Evolutionary conservation across 2,888 invertebrate genomes (phyloP), one percentile per base, ranked within the genome.

Genomic region (Octonoba sinensis): DNA sequence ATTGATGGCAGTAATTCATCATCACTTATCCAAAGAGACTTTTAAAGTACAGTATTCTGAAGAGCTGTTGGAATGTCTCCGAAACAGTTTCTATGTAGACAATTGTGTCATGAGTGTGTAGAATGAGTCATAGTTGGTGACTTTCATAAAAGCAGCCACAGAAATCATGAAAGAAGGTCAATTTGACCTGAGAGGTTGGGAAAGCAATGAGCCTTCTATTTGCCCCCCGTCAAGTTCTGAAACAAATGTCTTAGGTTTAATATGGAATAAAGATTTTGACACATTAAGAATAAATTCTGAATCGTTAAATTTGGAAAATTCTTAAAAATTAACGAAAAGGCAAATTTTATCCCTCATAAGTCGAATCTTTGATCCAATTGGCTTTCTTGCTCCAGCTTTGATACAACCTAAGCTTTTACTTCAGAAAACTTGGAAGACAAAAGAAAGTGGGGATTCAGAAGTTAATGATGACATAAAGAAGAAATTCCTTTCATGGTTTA

Each of bases 391-490:
- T 57, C 22, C 6, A 51, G 51, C 20, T 57, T 57, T 57, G 18
- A 57, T 57, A 20, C 0, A 18, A 57, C 20, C 57, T 1, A 57
- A 57, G 1, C 62, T 62, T 62, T 27, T 62, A 4, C 27, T 36
- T 36, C 62, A 62, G 24, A 27, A 36, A 62, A 36, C 36, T 62
- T 27, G 24, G 24, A 62, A 62, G 62, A 62, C 1, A 6, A 62
- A 62, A 62, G 62, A 62, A 4, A 13, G 4, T 20, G 3, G 57
- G 57, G 57, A 57, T 15, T 57, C 20, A 57, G 22, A 18, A 57
- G 57, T 57, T 27, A 62, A 57, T 57, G 18, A 57, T 36, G 18
- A 62, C 15, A 27, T 27, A 62, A 62, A 62, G 36, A 62, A 62
- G 36, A 62, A 27, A 62, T 62, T 27, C 24, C 3, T 62, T 13